phyloP scores from a whole-genome alignment of 2,797 vertebrate genomes.

The Myripristis murdjan region DNA sequence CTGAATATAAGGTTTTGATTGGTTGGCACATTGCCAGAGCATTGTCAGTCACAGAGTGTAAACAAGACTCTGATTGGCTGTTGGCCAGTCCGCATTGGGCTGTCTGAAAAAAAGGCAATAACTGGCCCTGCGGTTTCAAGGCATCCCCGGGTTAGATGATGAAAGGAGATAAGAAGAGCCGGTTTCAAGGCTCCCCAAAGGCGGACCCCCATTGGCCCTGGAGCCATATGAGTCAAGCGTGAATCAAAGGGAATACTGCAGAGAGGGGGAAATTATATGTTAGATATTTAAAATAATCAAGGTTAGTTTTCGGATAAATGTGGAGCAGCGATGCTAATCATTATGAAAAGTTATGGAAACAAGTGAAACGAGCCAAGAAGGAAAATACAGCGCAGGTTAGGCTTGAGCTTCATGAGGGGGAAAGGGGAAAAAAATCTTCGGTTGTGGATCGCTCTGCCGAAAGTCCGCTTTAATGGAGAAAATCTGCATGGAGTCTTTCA shows the following conservation, averaged over 20 bases:
- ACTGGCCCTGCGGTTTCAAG: conserved; percentile 95
- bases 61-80: conserved; percentile 98
- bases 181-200: conserved; percentile 93
- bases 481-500: conserved; percentile 66
- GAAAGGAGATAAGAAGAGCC: conserved; percentile 93
- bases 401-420: conserved; percentile 39
- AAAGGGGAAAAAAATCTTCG: conserved; percentile 30
- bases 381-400: conserved; percentile 28
- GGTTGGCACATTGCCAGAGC: conserved; percentile 89
- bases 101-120: conserved; percentile 93
- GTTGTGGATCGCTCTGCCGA: conserved; percentile 60
- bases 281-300: conserved; percentile 84
- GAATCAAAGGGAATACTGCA: conserved; percentile 91
- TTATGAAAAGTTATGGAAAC: conserved; percentile 67
- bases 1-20: conserved; percentile 76
- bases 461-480: conserved; percentile 65
- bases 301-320: conserved; percentile 81
- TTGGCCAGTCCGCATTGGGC: conserved; percentile 95
- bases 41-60: conserved; percentile 97
- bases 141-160: conserved; percentile 91
- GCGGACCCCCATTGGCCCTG: conserved; percentile 90
- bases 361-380: conserved; percentile 60
- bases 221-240: conserved; percentile 91
- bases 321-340: conserved; percentile 48
- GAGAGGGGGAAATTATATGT: conserved; percentile 83